A percentile compares a stretch with the other conserved stretches of the same genome.
Conservation (phyloP, 2,113 vertebrate genomes). For the Phycodurus eques region DNA sequence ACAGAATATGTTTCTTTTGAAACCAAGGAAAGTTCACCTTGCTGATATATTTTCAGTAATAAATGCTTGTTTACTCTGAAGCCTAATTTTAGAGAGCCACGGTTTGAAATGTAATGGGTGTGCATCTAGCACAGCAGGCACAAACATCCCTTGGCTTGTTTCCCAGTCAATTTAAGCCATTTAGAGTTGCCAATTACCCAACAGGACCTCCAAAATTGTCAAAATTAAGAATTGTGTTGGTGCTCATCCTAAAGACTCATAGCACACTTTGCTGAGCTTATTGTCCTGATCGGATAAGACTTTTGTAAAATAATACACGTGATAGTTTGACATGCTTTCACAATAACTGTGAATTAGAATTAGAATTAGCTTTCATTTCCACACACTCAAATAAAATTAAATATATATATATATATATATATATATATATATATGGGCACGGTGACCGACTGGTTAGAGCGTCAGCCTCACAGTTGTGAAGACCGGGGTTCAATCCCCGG, state of each 20-base stretch:
- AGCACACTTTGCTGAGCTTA: not conserved
- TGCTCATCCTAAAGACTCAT: not conserved
- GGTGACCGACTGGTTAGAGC: too few species aligned
- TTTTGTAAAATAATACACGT: not conserved
- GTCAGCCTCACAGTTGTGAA: too few species aligned
- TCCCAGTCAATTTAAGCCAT: slow-evolving; percentile 3
- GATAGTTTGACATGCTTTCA: too few species aligned
- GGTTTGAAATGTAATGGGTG: not conserved
- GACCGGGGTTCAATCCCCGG: too few species aligned
- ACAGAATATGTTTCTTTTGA: not conserved
- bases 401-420: too few species aligned
- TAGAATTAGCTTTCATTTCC: too few species aligned
- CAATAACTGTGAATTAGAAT: too few species aligned
- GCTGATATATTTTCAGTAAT: not conserved
- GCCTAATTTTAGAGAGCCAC: not conserved
- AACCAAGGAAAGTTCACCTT: not conserved
- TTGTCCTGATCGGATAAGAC: not conserved
- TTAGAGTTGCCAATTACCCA: not conserved
- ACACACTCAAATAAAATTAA: too few species aligned
- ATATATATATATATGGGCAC: too few species aligned
- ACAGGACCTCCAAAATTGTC: not conserved
- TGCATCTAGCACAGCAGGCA: not conserved
- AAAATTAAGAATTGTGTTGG: not conserved
- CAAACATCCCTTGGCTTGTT: not conserved
- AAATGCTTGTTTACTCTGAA: not conserved